Conservation (phyloP, 2,797 vertebrate genomes). For the Gymnodraco acuticeps region DNA sequence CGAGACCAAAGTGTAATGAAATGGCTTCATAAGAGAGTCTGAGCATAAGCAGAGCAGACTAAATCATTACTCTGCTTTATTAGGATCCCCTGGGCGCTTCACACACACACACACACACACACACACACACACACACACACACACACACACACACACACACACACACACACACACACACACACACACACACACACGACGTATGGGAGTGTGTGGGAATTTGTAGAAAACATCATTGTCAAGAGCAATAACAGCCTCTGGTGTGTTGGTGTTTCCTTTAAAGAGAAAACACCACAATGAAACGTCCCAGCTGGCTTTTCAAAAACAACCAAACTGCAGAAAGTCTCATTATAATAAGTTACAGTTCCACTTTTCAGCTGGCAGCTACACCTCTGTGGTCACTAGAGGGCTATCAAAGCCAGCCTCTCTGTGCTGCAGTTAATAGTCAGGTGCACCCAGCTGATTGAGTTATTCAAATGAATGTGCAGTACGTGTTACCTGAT, state of each 20-base stretch:
- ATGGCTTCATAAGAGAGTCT: slow-evolving; percentile 60
- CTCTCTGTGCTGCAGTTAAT: slow-evolving; percentile 42
- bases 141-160: background rate
- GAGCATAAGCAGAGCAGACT: slow-evolving; percentile 53
- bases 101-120: slow-evolving; percentile 4
- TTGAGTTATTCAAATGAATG: slow-evolving; percentile 45
- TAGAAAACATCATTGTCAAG: slow-evolving; percentile 27
- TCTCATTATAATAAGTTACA: slow-evolving; percentile 61
- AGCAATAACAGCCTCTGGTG: slow-evolving; percentile 38
- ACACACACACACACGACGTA: background rate
- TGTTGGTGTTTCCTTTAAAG: slow-evolving; percentile 22
- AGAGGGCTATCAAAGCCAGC: slow-evolving; percentile 75
- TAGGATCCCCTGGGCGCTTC: slow-evolving; percentile 35
- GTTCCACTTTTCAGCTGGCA: slow-evolving; percentile 51
- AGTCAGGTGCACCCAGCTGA: slow-evolving; percentile 59
- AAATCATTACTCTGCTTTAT: slow-evolving; percentile 62
- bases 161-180: background rate
- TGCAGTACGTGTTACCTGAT: slow-evolving; percentile 44
- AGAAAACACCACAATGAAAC: slow-evolving; percentile 16
- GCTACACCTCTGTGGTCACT: slow-evolving; percentile 70
- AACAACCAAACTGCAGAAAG: slow-evolving; percentile 37
- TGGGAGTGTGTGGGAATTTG: slow-evolving; percentile 22
- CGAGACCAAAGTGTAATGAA: slow-evolving; percentile 53
- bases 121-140: slow-evolving; percentile 9
- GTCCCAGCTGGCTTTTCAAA: slow-evolving; percentile 40